These are phyloP conservation scores for Enteromius mattozi DNA, from an alignment of 2,797 vertebrate genomes.

Conservation along the genomic window DNA sequence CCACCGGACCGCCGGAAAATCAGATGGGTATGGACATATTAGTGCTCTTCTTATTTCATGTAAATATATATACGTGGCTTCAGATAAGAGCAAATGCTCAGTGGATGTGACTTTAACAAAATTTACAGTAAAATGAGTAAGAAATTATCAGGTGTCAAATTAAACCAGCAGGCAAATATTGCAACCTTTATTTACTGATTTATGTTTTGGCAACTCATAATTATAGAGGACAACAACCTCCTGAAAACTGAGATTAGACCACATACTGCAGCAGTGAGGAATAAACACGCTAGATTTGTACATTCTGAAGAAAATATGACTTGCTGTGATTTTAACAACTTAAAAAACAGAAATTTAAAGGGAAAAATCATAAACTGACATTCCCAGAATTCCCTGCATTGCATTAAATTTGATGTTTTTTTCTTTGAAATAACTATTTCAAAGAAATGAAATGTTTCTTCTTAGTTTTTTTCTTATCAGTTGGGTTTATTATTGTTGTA, in stretches of 20 bases:
- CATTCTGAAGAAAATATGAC: neutral
- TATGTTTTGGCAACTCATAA: neutral
- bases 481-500: too few species aligned
- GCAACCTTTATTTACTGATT: constrained; percentile 6
- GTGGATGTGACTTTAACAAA: neutral
- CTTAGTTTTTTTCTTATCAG: too few species aligned
- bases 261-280: neutral
- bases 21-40: neutral
- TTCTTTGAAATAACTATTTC: too few species aligned
- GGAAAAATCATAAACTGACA: too few species aligned
- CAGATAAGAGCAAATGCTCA: neutral
- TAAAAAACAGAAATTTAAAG: too few species aligned
- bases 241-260: neutral
- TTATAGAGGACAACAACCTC: neutral
- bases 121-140: neutral
- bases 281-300: neutral
- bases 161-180: neutral
- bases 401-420: too few species aligned
- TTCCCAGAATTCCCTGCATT: too few species aligned
- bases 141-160: neutral
- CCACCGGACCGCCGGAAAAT: constrained; percentile 13
- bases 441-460: too few species aligned
- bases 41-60: too few species aligned
- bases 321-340: too few species aligned
- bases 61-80: neutral